A percentile compares a stretch with the other conserved stretches of the same genome.
Evolutionary conservation across 2,113 vertebrate species (phyloP).

Genomic region (Calyptomena viridis): DNA sequence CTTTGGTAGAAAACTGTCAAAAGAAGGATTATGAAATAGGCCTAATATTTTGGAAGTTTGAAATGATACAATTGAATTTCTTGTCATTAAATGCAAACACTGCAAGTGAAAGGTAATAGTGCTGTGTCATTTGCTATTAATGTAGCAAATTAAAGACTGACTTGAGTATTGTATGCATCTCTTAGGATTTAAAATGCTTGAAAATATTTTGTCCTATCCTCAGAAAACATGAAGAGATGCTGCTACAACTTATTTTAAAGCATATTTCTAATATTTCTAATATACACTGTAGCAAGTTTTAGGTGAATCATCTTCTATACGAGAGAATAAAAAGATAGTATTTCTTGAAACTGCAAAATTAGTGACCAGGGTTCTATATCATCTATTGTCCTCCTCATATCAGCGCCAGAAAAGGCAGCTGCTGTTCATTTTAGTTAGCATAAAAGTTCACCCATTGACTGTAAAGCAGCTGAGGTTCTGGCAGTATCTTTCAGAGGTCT

Average conservation of each 20-base stretch:
- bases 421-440: not conserved
- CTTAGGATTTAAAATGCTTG: not conserved
- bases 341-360: not conserved
- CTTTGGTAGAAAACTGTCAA: not conserved
- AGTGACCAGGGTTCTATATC: not conserved
- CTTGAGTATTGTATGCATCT: not conserved
- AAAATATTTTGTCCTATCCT: not conserved
- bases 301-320: not conserved
- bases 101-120: not conserved
- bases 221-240: not conserved
- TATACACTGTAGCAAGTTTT: not conserved
- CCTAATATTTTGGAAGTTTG: not conserved
- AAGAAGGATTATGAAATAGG: not conserved
- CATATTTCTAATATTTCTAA: not conserved
- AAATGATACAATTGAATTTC: not conserved
- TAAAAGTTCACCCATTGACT: not conserved
- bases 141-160: not conserved
- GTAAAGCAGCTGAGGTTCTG: not conserved
- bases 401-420: not conserved
- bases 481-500: not conserved
- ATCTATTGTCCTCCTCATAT: not conserved
- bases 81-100: not conserved
- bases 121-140: not conserved
- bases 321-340: not conserved
- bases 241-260: not conserved